Evolutionary conservation across 1,140 invertebrate species (phyloP).

Genomic region (Scaptomyza montana): DNA sequence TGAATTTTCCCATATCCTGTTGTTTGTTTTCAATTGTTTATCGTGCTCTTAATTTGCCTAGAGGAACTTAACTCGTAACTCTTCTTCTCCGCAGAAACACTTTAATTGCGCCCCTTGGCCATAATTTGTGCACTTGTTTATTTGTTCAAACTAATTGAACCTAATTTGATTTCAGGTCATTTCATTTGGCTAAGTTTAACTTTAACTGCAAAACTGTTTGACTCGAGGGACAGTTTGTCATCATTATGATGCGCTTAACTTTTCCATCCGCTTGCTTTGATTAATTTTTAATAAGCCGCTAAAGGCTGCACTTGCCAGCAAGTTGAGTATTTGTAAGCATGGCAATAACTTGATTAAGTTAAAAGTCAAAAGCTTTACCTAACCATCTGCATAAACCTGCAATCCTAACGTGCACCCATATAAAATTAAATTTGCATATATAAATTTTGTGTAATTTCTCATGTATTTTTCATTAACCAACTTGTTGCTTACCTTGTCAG

Average conservation of each 20-base stretch:
- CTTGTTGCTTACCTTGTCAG: no score
- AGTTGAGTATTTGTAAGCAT: slow-evolving; percentile 25
- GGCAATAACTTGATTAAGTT: slow-evolving; percentile 7
- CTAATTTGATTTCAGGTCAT: slow-evolving; percentile 62
- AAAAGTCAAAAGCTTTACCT: slow-evolving; percentile 23
- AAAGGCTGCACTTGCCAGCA: slow-evolving; percentile 39
- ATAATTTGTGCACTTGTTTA: slow-evolving; percentile 51
- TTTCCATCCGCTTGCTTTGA: slow-evolving; percentile 52
- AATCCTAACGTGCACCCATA: no score
- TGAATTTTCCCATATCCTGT: background rate
- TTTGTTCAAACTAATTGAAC: slow-evolving; percentile 72
- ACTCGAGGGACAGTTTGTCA: slow-evolving; percentile 3
- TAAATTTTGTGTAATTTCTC: no score
- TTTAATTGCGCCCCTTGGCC: slow-evolving; percentile 46
- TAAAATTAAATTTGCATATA: no score
- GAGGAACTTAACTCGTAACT: background rate
- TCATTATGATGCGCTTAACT: slow-evolving; percentile 23
- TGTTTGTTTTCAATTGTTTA: slow-evolving; percentile 1
- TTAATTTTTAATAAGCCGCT: slow-evolving; percentile 62
- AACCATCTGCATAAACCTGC: slow-evolving; percentile 31
- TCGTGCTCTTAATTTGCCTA: background rate
- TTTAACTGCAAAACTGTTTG: background rate
- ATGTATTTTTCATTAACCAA: no score
- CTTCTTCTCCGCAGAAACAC: background rate
- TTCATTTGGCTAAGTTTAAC: slow-evolving; percentile 4